Evolutionary conservation across 2,797 vertebrate genomes (phyloP), one percentile per base, ranked within the genome.

Genomic region (Lepus townsendii): DNA sequence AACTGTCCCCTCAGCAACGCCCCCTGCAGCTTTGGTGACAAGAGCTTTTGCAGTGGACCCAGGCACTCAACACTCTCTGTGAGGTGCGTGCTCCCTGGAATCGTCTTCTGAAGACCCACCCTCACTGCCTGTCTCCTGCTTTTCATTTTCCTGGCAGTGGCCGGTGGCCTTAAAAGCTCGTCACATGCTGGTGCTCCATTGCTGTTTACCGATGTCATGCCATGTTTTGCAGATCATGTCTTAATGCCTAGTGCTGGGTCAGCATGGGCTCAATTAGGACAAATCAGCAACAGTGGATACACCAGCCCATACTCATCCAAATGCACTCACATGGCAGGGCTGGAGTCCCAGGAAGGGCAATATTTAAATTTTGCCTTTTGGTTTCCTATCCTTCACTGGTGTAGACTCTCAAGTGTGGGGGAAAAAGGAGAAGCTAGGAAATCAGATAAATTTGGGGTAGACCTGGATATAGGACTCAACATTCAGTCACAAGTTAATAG

Each of bases 161-260:
- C 35, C 42, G 19, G 26, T 52, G 54, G 12, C 54, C n/a, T 76
- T 78, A 42, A 63, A 78, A 24, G 22, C 26, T 77, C 71, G 13
- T 1, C 30, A 5, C 12, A n/a, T 63, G 35, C 17, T 20, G 13
- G 27, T 17, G n/a, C 14, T 10, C n/a, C 12, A 0, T 7, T 60
- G 52, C 52, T 12, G 1, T 71, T 47, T 50, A 24, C 19, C 32
- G 65, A 5, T n/a, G 19, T 27, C 32, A 27, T 22, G 10, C 1
- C 17, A 2, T 50, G 60, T 42, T 73, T 77, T 63, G 54, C 57
- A 78, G 32, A 6, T 54, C 76, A 47, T 9, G 8, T 84, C 7
- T 13, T 76, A 35, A 62, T 57, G 27, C 1, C 16, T 7, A 27
- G 35, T 47, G 42, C 62, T 69, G 2, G 27, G 26, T 65, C 16